Conservation (phyloP, 2,113 vertebrate genomes). For the Rhinoptilus africanus region DNA sequence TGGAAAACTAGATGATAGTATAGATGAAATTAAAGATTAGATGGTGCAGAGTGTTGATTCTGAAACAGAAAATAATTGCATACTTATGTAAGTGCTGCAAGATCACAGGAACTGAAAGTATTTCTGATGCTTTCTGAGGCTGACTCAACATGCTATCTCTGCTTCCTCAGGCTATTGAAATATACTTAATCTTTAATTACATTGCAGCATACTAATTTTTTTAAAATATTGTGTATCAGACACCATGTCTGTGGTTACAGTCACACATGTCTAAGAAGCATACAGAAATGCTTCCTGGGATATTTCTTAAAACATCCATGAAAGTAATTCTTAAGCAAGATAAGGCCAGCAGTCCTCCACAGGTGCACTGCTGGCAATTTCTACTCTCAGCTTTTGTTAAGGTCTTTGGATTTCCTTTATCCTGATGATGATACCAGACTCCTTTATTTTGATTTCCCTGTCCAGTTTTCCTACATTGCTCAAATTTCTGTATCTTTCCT, state of each 20-base stretch:
- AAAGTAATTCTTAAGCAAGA: not conserved
- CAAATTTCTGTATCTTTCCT: not conserved
- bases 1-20: not conserved
- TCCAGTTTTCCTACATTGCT: not conserved
- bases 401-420: not conserved
- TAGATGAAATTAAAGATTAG: not conserved
- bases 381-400: not conserved
- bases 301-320: not conserved
- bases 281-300: not conserved
- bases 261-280: not conserved
- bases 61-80: not conserved
- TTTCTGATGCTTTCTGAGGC: not conserved
- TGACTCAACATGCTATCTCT: not conserved
- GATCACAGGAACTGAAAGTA: not conserved
- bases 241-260: not conserved
- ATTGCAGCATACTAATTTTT: not conserved
- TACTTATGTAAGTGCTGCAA: not conserved
- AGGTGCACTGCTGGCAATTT: not conserved
- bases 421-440: not conserved
- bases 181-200: not conserved
- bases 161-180: not conserved
- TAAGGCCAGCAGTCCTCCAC: not conserved
- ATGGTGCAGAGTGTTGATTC: not conserved
- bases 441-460: not conserved
- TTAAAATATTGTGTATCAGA: not conserved